Evolutionary conservation across 2,113 vertebrate genomes (phyloP), one percentile per base, ranked within the genome.

Genomic region (Chinchilla lanigera): DNA sequence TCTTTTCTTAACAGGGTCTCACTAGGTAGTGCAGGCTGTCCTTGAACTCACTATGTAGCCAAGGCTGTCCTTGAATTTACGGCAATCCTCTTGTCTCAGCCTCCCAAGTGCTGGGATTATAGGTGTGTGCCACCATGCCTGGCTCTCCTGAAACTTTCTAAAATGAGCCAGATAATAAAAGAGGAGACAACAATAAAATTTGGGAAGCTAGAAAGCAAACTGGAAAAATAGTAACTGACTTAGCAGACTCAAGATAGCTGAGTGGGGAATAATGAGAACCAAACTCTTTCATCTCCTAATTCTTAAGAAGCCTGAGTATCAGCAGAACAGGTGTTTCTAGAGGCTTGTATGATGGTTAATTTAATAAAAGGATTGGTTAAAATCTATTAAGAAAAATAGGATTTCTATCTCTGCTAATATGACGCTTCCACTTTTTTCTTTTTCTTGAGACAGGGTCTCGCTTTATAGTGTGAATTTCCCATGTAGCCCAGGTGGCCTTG

Each of bases 321-420:
- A 75, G 71, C 41, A 89, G n/a, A 85, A 52, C 4, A 75, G 22
- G 41, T 89, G 8, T 22, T 47, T 61, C n/a, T 94, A 44, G 13
- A 65, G n/a, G 16, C 47, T 16, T 0, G 22, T 85, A 17, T 87
- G 38, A 83, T 50, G 11, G 22, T 13, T 77, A 69, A 75, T 26
- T 38, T 96, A 88, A 88, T 73, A 61, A 96, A 75, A 95, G 80
- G 73, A 93, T 0, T 75, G 61, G 65, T 10, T 86, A 80, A 94
- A 19, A 13, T 89, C 47, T 67, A 13, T 63, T 89, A 92, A 92
- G 61, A 93, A 94, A 77, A n/a, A 77, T 10, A 52, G 65, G 22
- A 93, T 81, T 96, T 93, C 56, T 73, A 78, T 78, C 20, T 92
- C 81, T 84, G 58, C 28, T 52, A 91, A 75, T 56, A 24, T 47